These are phyloP conservation scores for Varroa destructor DNA, from an alignment of 1,140 invertebrate genomes.

Conservation along the genomic window DNA sequence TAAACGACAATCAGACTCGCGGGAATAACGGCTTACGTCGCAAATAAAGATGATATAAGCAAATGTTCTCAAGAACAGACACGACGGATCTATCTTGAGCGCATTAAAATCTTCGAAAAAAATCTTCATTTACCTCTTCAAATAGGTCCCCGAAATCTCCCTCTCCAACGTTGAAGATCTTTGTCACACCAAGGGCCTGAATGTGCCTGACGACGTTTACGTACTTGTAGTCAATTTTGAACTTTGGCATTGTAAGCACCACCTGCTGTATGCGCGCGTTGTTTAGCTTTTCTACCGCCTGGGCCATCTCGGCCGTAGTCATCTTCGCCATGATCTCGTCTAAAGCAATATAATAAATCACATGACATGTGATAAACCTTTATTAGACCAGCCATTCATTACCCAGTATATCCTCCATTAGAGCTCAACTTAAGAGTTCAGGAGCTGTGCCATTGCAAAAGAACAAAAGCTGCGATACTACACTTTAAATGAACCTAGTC, in stretches of 20 bases:
- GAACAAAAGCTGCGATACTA: no score
- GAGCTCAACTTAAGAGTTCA: no score
- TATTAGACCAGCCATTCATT: neutral
- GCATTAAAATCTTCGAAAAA: neutral
- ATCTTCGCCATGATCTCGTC: neutral
- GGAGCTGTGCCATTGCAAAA: neutral
- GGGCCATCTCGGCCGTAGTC: neutral
- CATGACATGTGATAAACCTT: conserved; percentile 3
- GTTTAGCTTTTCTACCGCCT: neutral
- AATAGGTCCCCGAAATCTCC: conserved; percentile 35
- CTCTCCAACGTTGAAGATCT: conserved; percentile 34
- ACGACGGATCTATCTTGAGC: neutral
- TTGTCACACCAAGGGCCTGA: conserved; percentile 34
- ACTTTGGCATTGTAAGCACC: conserved; percentile 35
- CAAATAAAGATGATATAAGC: neutral
- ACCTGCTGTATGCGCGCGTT: conserved; percentile 30
- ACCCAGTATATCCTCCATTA: no score
- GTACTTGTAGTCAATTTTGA: conserved; percentile 34
- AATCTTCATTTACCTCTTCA: neutral
- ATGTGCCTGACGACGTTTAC: conserved; percentile 33
- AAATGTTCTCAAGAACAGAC: neutral
- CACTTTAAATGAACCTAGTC: no score
- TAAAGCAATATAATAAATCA: conserved; percentile 14
- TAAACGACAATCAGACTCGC: no score
- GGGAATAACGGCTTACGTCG: neutral